Base-by-base conservation (phyloP, 2,113 vertebrate genomes). In the Zosterops borbonicus region DNA sequence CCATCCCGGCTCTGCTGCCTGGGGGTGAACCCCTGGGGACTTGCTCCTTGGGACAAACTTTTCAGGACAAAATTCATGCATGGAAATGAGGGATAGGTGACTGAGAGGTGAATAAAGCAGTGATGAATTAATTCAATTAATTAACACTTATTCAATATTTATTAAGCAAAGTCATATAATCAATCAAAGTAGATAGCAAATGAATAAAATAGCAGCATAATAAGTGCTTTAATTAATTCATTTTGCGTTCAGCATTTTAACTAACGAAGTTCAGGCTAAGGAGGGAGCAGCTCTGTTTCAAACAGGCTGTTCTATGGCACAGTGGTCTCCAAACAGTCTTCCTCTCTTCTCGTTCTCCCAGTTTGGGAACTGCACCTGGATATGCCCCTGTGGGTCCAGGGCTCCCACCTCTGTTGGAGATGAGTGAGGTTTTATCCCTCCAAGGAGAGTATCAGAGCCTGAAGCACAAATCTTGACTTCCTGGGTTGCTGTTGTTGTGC, bases 71-170 rank as follows among this genome's bases (percentile, higher is more conserved):
- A 39, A 11, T 21, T 56, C 24, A 1, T 28, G 18, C 18, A 9
- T 16, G 39, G 78, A 74, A 21, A 10, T 44, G 55, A 81, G 83
- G 80, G 50, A 46, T n/a, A 25, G 68, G 39, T 82, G 73, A 65
- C 58, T n/a, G 77, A 33, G 29, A 39, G 64, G 28, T 44, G 46
- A 84, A 94, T 63, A 93, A 94, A 55, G 14, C 24, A 60, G 76
- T 3, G 1, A n/a, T 35, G 5, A 63, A 87, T 92, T 87, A 67
- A 87, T 92, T 59, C 33, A 59, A 59, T 93, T 95, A 86, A 87
- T 94, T 81, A 93, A n/a, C 46, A 62, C 42, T 90, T 79, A 39
- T 50, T 90, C 89, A 83, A 83, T 96, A 90, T 96, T 95, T 97
- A 94, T 96, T 90, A 95, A 89, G 63, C 60, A 35, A 80, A 91